phyloP scores from a whole-genome alignment of 1,140 invertebrate species.

The Archivesica marissinica region DNA sequence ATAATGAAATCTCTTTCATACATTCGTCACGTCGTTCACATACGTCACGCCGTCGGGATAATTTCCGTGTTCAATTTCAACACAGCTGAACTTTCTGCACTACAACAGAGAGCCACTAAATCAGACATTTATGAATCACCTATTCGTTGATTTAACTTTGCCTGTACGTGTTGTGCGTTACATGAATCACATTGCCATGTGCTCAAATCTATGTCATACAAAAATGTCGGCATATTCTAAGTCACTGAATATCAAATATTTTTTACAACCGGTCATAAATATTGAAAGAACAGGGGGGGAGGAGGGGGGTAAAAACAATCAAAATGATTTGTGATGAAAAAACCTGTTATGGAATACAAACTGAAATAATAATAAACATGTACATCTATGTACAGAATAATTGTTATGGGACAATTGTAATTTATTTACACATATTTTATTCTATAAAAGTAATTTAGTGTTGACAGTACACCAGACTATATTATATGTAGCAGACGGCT shows the following conservation, averaged over 20 bases:
- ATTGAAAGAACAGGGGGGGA: slow-evolving; percentile 43
- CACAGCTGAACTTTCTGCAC: no score
- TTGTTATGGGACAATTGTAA: slow-evolving; percentile 22
- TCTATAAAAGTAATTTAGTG: not conserved
- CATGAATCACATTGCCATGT: not conserved
- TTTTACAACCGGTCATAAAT: slow-evolving; percentile 52
- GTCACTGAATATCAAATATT: slow-evolving; percentile 45
- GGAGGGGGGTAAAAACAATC: slow-evolving; percentile 20
- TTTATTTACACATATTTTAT: slow-evolving; percentile 28
- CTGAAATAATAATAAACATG: not conserved
- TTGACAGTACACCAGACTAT: no score
- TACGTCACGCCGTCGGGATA: no score
- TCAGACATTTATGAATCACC: no score
- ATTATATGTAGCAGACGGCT: no score
- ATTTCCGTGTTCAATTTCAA: no score
- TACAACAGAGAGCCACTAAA: no score
- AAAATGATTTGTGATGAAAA: slow-evolving; percentile 26
- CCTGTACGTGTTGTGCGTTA: not conserved
- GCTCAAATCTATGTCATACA: not conserved
- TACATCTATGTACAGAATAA: slow-evolving; percentile 31
- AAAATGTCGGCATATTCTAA: slow-evolving; percentile 43
- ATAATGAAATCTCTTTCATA: no score
- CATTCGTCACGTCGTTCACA: no score
- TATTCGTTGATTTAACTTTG: not conserved
- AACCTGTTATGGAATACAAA: slow-evolving; percentile 33